phyloP scores from a whole-genome alignment of 2,888 invertebrate species.

The Lepas anatifera region DNA sequence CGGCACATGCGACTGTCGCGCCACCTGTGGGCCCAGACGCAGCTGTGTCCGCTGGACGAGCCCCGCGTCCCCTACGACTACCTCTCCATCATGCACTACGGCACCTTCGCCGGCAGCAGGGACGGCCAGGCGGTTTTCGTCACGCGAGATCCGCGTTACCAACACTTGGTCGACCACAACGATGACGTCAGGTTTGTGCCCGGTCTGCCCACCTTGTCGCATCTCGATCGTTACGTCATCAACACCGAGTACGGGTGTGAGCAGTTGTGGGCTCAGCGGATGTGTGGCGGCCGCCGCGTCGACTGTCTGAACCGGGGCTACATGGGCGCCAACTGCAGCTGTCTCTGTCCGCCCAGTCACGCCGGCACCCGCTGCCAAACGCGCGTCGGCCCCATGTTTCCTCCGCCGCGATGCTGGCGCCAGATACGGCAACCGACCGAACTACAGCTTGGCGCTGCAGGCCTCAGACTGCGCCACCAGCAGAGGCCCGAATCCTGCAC shows the following conservation, averaged over 20 bases:
- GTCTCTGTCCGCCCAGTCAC: not conserved
- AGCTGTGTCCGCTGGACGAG: not conserved
- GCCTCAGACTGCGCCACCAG: not conserved
- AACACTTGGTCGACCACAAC: conserved; percentile 5
- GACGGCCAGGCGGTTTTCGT: conserved; percentile 4
- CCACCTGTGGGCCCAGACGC: not conserved
- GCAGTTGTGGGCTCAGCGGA: not conserved
- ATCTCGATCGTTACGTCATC: not conserved
- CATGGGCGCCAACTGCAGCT: conserved; percentile 6
- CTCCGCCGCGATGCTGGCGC: not conserved
- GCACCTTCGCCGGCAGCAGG: conserved; percentile 8
- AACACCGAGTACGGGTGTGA: conserved; percentile 7
- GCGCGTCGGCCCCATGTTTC: not conserved
- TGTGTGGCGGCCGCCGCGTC: not conserved
- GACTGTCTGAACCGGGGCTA: not conserved
- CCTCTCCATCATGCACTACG: conserved; percentile 11
- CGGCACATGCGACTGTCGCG: not conserved
- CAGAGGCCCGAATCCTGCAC: not conserved
- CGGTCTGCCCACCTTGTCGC: not conserved
- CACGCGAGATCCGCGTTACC: not conserved
- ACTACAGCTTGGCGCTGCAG: not conserved
- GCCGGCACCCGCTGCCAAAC: not conserved
- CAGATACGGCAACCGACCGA: not conserved
- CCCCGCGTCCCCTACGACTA: conserved; percentile 3
- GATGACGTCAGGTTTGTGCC: not conserved